A percentile compares a stretch with the other conserved stretches of the same genome.
Evolutionary conservation across 2,888 invertebrate genomes (phyloP).

Genomic region (Phyllotreta striolata): DNA sequence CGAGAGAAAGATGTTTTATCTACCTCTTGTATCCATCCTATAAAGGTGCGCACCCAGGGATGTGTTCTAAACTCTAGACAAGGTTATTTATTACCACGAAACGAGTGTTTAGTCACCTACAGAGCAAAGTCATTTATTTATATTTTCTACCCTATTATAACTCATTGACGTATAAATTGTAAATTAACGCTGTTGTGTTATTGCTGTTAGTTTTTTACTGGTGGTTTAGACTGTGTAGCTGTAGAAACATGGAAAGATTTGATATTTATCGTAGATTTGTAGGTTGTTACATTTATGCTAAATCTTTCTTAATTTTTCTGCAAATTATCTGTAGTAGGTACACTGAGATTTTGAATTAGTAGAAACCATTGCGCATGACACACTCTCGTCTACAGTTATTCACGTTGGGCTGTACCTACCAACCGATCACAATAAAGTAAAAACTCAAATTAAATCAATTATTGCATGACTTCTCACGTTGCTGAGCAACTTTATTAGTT

Average conservation of each 20-base stretch:
- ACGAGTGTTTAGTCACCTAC: slow-evolving; percentile 34
- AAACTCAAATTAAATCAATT: no score
- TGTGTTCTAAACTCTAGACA: slow-evolving; percentile 32
- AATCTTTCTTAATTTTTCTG: no score
- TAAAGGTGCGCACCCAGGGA: slow-evolving; percentile 31
- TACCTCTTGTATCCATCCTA: slow-evolving; percentile 33
- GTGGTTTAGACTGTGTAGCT: background rate
- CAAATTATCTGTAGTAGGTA: no score
- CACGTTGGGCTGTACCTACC: no score
- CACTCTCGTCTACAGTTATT: no score
- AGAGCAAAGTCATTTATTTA: slow-evolving; percentile 32
- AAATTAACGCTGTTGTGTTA: slow-evolving; percentile 23
- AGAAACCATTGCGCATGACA: no score
- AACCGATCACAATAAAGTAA: no score
- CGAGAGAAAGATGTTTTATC: slow-evolving; percentile 26
- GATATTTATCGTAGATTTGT: background rate
- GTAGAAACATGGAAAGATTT: background rate
- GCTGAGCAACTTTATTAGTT: no score
- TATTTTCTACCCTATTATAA: slow-evolving; percentile 33
- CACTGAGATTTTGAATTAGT: no score
- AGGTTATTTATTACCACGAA: slow-evolving; percentile 31
- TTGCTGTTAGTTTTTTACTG: slow-evolving; percentile 24
- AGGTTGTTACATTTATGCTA: no score
- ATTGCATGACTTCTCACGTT: no score
- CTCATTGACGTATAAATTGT: slow-evolving; percentile 32